These are phyloP conservation scores for Dolomedes plantarius DNA, from an alignment of 2,888 invertebrate genomes.

Conservation along the genomic window DNA sequence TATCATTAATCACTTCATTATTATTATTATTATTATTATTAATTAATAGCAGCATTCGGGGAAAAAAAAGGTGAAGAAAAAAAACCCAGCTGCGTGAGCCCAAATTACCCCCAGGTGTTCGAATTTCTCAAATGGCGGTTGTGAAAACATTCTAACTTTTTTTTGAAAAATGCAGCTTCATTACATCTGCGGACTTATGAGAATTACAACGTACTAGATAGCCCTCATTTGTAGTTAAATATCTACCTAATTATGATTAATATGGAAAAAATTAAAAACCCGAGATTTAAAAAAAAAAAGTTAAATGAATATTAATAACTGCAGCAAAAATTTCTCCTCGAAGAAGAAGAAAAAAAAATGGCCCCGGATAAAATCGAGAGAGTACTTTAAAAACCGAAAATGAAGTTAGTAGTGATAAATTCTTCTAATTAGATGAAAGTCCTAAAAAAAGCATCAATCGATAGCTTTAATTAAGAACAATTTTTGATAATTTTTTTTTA, in stretches of 20 bases:
- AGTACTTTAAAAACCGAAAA: conserved; percentile 7
- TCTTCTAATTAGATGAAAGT: neutral
- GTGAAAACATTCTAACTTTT: neutral
- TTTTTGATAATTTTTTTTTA: too few relatives aligned
- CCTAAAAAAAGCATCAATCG: neutral
- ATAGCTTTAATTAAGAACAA: neutral
- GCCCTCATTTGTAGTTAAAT: neutral
- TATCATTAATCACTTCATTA: neutral
- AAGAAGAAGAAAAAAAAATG: neutral
- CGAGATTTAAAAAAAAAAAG: neutral
- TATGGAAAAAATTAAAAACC: neutral
- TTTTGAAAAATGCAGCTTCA: neutral
- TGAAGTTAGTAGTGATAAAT: conserved; percentile 14
- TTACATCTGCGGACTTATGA: neutral
- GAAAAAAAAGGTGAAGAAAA: neutral
- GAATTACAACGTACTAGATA: neutral
- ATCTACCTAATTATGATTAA: conserved; percentile 3
- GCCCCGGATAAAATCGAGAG: neutral
- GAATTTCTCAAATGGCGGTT: neutral
- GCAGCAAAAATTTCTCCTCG: neutral
- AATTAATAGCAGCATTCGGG: neutral
- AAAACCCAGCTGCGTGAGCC: neutral
- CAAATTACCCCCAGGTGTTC: neutral
- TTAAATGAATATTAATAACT: conserved; percentile 6
- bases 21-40: neutral